phyloP scores from a whole-genome alignment of 2,888 invertebrate species.

The Lasioglossum morio region DNA sequence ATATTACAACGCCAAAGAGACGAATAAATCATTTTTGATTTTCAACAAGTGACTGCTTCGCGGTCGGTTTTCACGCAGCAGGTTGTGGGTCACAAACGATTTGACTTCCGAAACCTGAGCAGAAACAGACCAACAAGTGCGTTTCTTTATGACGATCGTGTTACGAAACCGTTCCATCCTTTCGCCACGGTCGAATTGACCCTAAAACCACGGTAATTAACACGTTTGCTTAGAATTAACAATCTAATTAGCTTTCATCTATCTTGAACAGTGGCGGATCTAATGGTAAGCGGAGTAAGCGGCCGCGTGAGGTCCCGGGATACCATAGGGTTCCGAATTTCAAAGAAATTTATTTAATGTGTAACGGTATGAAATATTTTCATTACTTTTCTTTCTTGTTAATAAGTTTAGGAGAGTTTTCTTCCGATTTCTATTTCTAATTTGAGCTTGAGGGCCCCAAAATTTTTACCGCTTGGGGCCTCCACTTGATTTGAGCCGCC shows the following conservation, averaged over 20 bases:
- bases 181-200: background rate
- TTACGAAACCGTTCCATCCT: slow-evolving; percentile 35
- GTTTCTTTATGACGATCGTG: slow-evolving; percentile 46
- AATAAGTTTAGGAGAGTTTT: no score
- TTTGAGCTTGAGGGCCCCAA: no score
- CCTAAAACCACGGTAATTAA: background rate
- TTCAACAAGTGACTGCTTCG: background rate
- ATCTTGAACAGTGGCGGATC: background rate
- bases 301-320: no score
- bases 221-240: background rate
- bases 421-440: no score
- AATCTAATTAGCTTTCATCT: background rate
- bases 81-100: slow-evolving; percentile 64
- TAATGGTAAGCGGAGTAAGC: no score
- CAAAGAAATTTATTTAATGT: no score
- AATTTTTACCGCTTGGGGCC: no score
- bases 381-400: no score
- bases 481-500: no score
- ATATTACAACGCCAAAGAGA: background rate
- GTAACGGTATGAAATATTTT: no score
- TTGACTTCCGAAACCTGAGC: slow-evolving; percentile 59
- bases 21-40: background rate
- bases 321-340: no score
- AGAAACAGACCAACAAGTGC: slow-evolving; percentile 63
- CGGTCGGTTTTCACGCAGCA: slow-evolving; percentile 37